Evolutionary conservation across 2,797 vertebrate genomes (phyloP).

Genomic region (Oophaga sylvatica): DNA sequence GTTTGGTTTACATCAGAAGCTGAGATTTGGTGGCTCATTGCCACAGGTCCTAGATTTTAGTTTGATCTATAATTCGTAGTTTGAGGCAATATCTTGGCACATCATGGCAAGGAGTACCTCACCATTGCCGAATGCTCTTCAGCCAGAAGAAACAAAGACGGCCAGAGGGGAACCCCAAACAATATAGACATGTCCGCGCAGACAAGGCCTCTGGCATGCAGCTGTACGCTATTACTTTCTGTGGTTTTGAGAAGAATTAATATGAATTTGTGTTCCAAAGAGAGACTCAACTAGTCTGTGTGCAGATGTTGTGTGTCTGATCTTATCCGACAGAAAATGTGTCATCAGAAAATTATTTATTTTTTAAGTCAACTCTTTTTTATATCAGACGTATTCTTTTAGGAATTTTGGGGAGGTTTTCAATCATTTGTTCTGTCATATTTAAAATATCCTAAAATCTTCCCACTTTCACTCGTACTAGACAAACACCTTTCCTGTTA

Average conservation of each 20-base stretch:
- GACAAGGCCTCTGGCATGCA: slow-evolving; percentile 19
- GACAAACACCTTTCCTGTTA: no score
- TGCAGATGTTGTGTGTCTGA: not conserved
- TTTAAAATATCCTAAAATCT: no score
- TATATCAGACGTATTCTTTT: no score
- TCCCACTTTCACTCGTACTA: no score
- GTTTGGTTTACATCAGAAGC: not conserved
- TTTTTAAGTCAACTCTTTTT: no score
- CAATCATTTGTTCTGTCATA: no score
- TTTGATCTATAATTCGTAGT: not conserved
- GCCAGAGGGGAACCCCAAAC: slow-evolving; percentile 13
- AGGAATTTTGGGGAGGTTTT: no score
- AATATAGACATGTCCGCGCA: slow-evolving; percentile 6
- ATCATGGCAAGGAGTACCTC: not conserved
- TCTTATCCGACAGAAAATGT: not conserved
- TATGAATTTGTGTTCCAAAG: not conserved
- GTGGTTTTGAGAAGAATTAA: slow-evolving; percentile 9
- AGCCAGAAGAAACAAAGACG: slow-evolving; percentile 24
- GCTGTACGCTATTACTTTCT: not conserved
- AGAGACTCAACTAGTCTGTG: not conserved
- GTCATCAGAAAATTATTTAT: no score
- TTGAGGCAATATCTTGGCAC: slow-evolving; percentile 12
- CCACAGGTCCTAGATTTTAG: not conserved
- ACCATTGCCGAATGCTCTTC: not conserved
- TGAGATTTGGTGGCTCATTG: not conserved